A percentile compares a stretch with the other conserved stretches of the same genome.
Conservation (phyloP, 2,888 invertebrate genomes). For the Notodonta ziczac region DNA sequence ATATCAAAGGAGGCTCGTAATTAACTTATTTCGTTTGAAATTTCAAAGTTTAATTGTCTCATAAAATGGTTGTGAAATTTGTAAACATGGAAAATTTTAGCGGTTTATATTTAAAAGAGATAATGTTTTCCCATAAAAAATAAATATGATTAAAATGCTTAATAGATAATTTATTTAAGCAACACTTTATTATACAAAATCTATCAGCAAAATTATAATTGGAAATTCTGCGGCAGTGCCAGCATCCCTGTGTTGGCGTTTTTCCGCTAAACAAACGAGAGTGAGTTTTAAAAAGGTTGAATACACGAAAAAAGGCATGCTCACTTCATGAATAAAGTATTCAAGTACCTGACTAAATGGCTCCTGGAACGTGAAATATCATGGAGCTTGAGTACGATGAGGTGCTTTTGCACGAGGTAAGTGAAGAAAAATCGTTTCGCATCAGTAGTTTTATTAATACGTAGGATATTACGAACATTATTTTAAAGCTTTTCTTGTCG, state of each 20-base stretch:
- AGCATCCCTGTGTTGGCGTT: constrained; percentile 2
- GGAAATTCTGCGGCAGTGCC: constrained; percentile 3
- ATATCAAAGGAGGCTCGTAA: constrained; percentile 51
- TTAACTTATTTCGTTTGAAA: constrained; percentile 52
- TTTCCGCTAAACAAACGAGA: constrained; percentile 18
- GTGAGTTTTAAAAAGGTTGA: constrained; percentile 36
- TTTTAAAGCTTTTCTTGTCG: neutral
- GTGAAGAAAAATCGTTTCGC: constrained; percentile 21
- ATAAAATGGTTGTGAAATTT: constrained; percentile 4
- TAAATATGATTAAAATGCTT: neutral
- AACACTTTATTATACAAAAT: neutral
- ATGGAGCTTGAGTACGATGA: constrained; percentile 23
- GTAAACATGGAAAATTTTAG: neutral
- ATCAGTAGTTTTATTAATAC: constrained; percentile 9
- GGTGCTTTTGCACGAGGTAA: constrained; percentile 24
- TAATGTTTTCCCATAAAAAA: neutral
- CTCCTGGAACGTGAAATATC: constrained; percentile 39
- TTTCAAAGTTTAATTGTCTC: constrained; percentile 48
- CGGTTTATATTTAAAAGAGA: neutral
- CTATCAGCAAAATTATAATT: constrained; percentile 4
- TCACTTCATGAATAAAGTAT: constrained; percentile 50
- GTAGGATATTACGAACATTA: neutral
- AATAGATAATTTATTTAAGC: neutral
- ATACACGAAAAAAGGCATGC: constrained; percentile 29
- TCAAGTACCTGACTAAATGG: constrained; percentile 39